Base-by-base conservation (phyloP, 2,797 vertebrate species). In the Crenuchus spilurus region DNA sequence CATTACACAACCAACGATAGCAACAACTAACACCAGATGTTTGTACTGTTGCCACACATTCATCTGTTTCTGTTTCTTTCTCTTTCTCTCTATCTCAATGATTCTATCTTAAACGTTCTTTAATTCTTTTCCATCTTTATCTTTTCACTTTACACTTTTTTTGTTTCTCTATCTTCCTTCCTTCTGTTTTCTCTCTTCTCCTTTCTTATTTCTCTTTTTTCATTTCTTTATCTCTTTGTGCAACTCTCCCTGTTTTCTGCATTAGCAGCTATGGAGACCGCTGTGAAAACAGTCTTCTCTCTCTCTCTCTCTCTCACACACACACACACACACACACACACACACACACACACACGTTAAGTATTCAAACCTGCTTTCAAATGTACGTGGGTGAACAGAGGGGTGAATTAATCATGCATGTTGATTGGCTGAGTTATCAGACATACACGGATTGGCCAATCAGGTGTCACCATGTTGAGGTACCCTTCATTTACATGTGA, bases 11-110 rank as follows among this genome's bases (percentile, higher is more conserved):
- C 85, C 80, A 80, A 76, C 82, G 72, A 64, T 76, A 83, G 66
- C 57, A 70, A 61, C 77, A 67, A 86, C 78, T 85, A 83, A 64
- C 75, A 83, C 70, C 88, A 87, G 86, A 88, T 89, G 86, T 86
- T 87, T 70, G 71, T 60, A 30, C 31, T 62, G 68, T 60, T 60
- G 54, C 62, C 63, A 66, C 24, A 8, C 37, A 35, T 18, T 10
- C 68, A n/a, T 72, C 48, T 63, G 48, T 44, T 42, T 44, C 37
- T 49, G 31, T 51, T 16, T 64, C 8, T 42, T 20, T 51, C 39
- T 42, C 54, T 44, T 9, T 6, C 8, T 41, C 22, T 28, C 18
- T 52, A 22, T 33, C 20, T 30, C n/a, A n/a, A n/a, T n/a, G n/a
- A n/a, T n/a, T n/a, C n/a, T n/a, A n/a, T n/a, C n/a, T n/a, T n/a